A percentile compares a stretch with the other conserved stretches of the same genome.
Evolutionary conservation across 2,113 vertebrate genomes (phyloP).

Genomic region (Centropus bengalensis): DNA sequence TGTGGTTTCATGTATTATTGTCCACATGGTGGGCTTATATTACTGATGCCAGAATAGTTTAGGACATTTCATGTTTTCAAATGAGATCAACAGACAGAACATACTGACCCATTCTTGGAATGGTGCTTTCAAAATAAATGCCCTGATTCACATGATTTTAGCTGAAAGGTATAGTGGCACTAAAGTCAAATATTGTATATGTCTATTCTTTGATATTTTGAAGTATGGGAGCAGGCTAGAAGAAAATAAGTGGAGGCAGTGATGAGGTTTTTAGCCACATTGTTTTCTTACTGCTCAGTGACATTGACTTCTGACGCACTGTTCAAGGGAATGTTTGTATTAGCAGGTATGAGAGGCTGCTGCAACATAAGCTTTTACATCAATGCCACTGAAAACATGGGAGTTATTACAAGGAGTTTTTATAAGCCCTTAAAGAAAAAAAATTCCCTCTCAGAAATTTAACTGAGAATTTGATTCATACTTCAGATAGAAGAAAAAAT

Average conservation of each 20-base stretch:
- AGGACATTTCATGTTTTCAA: not conserved
- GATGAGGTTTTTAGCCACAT: not conserved
- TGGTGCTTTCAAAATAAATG: not conserved
- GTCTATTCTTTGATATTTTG: not conserved
- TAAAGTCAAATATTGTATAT: not conserved
- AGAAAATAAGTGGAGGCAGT: not conserved
- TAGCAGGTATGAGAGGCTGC: not conserved
- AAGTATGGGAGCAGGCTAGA: not conserved
- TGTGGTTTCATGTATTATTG: not conserved
- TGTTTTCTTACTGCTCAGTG: not conserved
- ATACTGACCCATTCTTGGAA: not conserved
- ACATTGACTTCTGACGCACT: not conserved
- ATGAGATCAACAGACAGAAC: not conserved
- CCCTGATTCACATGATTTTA: not conserved
- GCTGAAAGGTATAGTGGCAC: not conserved
- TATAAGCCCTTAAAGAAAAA: not conserved
- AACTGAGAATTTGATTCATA: not conserved
- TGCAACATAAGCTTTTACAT: not conserved
- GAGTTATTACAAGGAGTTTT: not conserved
- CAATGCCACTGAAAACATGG: not conserved
- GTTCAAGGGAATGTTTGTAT: not conserved
- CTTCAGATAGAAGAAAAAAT: not conserved
- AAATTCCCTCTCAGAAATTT: not conserved
- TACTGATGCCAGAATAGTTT: not conserved
- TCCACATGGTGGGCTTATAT: not conserved